Percentiles rank a stretch among this genome's conserved stretches.
Conservation (phyloP, 1,140 invertebrate genomes). For the Leptinotarsa lineolata region DNA sequence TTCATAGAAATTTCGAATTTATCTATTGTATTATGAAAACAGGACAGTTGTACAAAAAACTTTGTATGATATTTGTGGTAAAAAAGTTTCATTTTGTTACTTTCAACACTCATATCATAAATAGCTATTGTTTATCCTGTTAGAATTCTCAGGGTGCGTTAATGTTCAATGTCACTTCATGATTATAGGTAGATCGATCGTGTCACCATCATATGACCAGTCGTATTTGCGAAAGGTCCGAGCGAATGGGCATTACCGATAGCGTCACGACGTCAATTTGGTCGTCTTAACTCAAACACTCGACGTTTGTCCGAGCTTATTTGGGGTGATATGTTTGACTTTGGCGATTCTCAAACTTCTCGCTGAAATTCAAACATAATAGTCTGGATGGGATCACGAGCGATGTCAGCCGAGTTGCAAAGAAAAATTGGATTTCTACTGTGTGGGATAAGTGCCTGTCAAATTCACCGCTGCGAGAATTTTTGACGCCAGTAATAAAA, state of each 20-base stretch:
- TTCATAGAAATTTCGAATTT: too few species aligned
- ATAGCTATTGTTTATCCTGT: too few species aligned
- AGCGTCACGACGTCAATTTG: constrained; percentile 12
- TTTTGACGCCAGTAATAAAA: too few species aligned
- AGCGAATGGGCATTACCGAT: background rate
- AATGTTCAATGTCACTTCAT: too few species aligned
- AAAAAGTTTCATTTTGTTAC: too few species aligned
- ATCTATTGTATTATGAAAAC: too few species aligned
- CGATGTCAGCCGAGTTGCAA: background rate
- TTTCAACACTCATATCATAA: too few species aligned
- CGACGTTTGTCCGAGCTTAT: constrained; percentile 11
- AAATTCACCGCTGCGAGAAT: background rate
- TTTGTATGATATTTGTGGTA: too few species aligned
- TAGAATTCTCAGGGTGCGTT: too few species aligned
- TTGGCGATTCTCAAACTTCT: constrained; percentile 9
- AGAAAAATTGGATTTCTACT: constrained; percentile 1
- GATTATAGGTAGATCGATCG: too few species aligned
- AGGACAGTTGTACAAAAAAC: too few species aligned
- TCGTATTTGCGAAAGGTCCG: background rate
- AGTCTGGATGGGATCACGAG: background rate
- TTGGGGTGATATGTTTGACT: constrained; percentile 3
- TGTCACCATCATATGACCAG: too few species aligned
- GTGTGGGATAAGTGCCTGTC: background rate
- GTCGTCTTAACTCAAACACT: constrained; percentile 1
- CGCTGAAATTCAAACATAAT: constrained; percentile 1